Conservation (phyloP, 2,113 vertebrate species). For the Procapra przewalskii region DNA sequence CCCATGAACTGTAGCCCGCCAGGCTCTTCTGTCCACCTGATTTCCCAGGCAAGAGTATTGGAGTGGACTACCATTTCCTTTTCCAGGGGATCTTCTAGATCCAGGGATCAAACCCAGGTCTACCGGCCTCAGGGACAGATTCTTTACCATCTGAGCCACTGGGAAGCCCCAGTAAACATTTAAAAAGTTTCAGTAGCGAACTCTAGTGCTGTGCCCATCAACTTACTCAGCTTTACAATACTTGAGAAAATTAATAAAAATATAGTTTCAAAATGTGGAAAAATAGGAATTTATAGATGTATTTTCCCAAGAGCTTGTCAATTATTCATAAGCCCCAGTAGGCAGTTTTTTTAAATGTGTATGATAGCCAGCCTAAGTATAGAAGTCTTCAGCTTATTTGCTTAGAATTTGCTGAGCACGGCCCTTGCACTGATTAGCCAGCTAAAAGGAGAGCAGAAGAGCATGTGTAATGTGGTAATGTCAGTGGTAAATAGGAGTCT, state of each 20-base stretch:
- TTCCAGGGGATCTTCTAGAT: not conserved
- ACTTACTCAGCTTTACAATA: not conserved
- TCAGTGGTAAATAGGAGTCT: fast-evolving
- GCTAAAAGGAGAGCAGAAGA: not conserved
- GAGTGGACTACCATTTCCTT: not conserved
- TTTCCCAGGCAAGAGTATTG: not conserved
- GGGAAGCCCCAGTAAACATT: not conserved
- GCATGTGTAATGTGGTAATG: not conserved
- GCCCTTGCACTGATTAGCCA: not conserved
- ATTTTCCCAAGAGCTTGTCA: constrained; percentile 14
- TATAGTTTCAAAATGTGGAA: not conserved
- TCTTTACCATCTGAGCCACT: not conserved
- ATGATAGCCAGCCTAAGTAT: not conserved
- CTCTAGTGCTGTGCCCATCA: not conserved
- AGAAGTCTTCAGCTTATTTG: not conserved
- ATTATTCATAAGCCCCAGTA: not conserved
- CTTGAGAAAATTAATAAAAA: not conserved
- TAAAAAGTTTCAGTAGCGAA: not conserved
- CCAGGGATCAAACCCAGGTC: not conserved
- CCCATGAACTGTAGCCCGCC: not conserved
- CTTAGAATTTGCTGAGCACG: constrained; percentile 18
- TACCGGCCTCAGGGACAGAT: not conserved
- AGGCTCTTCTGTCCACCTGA: not conserved
- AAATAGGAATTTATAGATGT: not conserved
- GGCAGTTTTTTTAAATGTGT: not conserved